These are phyloP conservation scores for Lasiommata megera DNA, from an alignment of 2,888 invertebrate genomes.

Conservation along the genomic window DNA sequence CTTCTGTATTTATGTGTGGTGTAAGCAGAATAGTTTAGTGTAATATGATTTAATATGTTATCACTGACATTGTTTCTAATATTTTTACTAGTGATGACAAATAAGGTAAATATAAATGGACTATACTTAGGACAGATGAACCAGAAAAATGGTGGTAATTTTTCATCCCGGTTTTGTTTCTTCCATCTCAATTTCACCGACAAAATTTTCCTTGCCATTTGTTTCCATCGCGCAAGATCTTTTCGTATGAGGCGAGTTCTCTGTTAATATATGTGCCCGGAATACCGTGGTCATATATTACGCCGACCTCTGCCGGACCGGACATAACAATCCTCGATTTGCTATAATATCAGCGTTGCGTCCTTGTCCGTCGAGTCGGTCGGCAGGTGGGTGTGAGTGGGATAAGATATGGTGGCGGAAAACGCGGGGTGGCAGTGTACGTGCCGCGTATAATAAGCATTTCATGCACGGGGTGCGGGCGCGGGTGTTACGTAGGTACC, in stretches of 20 bases:
- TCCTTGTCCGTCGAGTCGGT: constrained; percentile 62
- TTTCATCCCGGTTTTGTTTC: constrained; percentile 61
- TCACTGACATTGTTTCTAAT: too few relatives aligned
- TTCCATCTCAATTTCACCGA: constrained; percentile 70
- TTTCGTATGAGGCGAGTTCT: constrained; percentile 80
- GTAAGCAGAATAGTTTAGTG: too few relatives aligned
- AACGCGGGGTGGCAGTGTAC: constrained; percentile 70
- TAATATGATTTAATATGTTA: too few relatives aligned
- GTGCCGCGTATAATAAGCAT: constrained; percentile 83
- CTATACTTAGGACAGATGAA: constrained; percentile 33
- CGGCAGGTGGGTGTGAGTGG: constrained; percentile 58
- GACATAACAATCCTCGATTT: constrained; percentile 83
- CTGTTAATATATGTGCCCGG: constrained; percentile 82
- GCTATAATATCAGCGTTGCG: constrained; percentile 78
- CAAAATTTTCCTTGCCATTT: constrained; percentile 81
- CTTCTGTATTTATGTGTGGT: too few relatives aligned
- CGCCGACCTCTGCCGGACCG: constrained; percentile 81
- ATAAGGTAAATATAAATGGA: too few relatives aligned
- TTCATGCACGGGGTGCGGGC: constrained; percentile 80
- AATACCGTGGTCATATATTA: constrained; percentile 82
- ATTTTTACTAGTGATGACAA: too few relatives aligned
- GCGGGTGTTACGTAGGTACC: constrained; percentile 76
- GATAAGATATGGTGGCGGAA: constrained; percentile 52
- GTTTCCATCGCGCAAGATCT: constrained; percentile 80
- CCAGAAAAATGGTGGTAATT: constrained; percentile 61